Evolutionary conservation across 2,888 invertebrate genomes (phyloP).

Genomic region (Heliconius aoede): DNA sequence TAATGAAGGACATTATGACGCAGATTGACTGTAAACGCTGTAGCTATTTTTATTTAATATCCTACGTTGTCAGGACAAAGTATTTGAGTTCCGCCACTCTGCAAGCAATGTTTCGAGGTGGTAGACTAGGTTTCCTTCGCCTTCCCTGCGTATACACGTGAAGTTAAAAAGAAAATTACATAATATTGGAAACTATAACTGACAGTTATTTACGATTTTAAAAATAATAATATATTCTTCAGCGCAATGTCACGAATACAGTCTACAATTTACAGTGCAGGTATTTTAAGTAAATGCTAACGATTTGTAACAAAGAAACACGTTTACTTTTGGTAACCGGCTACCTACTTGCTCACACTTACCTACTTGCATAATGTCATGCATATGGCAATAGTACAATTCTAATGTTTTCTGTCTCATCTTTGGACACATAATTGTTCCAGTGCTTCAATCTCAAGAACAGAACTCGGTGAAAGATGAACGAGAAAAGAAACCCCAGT

Average conservation of each 20-base stretch:
- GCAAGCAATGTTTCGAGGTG: background rate
- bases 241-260: constrained; percentile 20
- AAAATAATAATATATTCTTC: background rate
- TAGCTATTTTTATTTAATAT: background rate
- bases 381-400: background rate
- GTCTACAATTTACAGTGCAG: background rate
- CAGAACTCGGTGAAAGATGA: constrained; percentile 53
- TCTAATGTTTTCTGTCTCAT: background rate
- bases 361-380: background rate
- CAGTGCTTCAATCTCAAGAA: constrained; percentile 75
- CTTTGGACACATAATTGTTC: constrained; percentile 33
- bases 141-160: too few relatives aligned
- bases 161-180: too few relatives aligned
- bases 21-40: background rate
- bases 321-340: constrained; percentile 37
- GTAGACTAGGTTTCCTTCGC: too few relatives aligned
- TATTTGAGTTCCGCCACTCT: background rate
- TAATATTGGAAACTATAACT: too few relatives aligned
- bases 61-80: background rate
- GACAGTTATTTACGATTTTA: background rate
- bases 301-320: constrained; percentile 38
- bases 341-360: constrained; percentile 21
- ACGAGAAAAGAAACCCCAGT: constrained; percentile 79
- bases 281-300: constrained; percentile 36
- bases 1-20: too few relatives aligned